A percentile compares a stretch with the other conserved stretches of the same genome.
phyloP scores from a whole-genome alignment of 1,140 invertebrate species.

The Panulirus ornatus region DNA sequence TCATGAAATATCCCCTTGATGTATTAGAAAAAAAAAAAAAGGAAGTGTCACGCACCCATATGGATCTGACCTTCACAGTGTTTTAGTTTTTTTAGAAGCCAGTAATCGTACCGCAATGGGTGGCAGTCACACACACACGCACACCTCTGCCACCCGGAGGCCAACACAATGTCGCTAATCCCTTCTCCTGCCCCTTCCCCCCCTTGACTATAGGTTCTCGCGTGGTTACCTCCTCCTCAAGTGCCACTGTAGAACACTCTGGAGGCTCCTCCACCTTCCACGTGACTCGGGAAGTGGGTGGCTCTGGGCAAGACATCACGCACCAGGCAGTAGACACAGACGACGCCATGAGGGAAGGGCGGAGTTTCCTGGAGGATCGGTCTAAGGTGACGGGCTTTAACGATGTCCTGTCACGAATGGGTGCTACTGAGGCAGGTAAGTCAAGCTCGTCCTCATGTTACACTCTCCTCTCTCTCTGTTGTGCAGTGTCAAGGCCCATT shows the following conservation, averaged over 20 bases:
- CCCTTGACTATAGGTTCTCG: neutral
- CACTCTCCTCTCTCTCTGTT: too few species aligned
- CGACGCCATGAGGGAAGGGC: conserved; percentile 52
- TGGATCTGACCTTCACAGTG: too few species aligned
- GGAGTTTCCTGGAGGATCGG: conserved; percentile 83
- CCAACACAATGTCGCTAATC: too few species aligned
- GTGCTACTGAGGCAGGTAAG: conserved; percentile 85
- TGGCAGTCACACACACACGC: too few species aligned
- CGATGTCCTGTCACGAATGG: conserved; percentile 87
- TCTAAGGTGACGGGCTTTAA: conserved; percentile 85
- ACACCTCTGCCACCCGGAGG: too few species aligned
- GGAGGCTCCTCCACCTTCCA: conserved; percentile 23
- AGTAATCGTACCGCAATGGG: too few species aligned
- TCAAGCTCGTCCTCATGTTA: neutral
- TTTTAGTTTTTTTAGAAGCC: too few species aligned
- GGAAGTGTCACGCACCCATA: too few species aligned
- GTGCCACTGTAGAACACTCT: conserved; percentile 49
- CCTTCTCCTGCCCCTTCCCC: neutral
- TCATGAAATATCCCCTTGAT: neutral
- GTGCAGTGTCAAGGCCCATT: too few species aligned
- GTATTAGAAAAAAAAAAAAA: too few species aligned
- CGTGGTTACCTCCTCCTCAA: conserved; percentile 37
- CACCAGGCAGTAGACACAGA: neutral
- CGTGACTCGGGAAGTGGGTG: neutral
- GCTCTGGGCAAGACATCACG: neutral